Base-by-base conservation (phyloP, 2,113 vertebrate species). In the Syngnathoides biaculeatus region DNA sequence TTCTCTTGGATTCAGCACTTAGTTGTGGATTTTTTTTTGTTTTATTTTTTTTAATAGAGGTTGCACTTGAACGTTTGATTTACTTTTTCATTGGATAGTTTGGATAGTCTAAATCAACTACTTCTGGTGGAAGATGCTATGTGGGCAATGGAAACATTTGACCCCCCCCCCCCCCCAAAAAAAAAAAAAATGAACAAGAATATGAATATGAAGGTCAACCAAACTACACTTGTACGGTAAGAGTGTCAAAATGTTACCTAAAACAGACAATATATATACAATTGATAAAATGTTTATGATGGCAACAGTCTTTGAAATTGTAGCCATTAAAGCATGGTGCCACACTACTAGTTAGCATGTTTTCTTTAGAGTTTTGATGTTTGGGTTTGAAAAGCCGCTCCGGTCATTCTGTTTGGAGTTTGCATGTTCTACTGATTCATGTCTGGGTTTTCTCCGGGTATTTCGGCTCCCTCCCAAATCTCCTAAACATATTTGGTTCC, bases 21-120 rank as follows among this genome's bases (percentile, higher is more conserved):
- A 86, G 87, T 74, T 86, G 7, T 30, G 27, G 15, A 27, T 30
- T 56, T 24, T 53, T 4, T 50, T 0, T 50, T 8, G n/a, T 0
- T 8, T 20, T 50, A 0, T n/a, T 52, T 89, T 89, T 88, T 78
- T 85, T 80, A 90, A 88, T 89, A 88, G 92, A 92, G 87, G 92
- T 90, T 93, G 65, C 67, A 85, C 86, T 91, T 92, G 90, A 89
- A 85, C 85, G 84, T 96, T 96, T 95, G 94, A 39, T 64, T 35
- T 20, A 55, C 69, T 82, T 22, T 73, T 92, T 91, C 90, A 93
- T 92, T 80, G 70, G 94, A 94, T 93, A 91, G 94, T 91, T 88
- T 92, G n/a, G n/a, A n/a, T 3, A 17, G 26, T 22, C 48, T 8
- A 12, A 39, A 60, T n/a, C 58, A 0, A 5, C 10, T 61, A 22